A percentile compares a stretch with the other conserved stretches of the same genome.
Evolutionary conservation across 2,113 vertebrate species (phyloP).

Genomic region (Micronisus gabar): DNA sequence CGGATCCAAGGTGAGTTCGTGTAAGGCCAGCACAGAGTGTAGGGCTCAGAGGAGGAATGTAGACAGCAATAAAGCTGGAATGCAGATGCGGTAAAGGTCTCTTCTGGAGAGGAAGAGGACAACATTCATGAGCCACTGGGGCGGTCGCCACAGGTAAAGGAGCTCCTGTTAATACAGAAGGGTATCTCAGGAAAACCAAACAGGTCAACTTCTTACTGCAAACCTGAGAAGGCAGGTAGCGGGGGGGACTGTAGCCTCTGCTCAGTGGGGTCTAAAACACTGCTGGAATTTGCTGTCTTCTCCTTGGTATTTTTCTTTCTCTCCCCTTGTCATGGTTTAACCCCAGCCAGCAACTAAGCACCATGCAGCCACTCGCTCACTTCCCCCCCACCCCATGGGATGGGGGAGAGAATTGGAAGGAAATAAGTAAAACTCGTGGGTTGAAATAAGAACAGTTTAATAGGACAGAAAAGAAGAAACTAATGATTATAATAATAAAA

Average conservation of each 20-base stretch:
- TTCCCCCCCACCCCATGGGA: too few relatives aligned
- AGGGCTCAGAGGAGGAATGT: background rate
- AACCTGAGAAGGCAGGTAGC: background rate
- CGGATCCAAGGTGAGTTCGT: background rate
- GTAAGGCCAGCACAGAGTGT: background rate
- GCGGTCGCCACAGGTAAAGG: background rate
- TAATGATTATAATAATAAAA: too few relatives aligned
- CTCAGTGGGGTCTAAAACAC: background rate
- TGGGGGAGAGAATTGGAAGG: too few relatives aligned
- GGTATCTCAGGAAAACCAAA: background rate
- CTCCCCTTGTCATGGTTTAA: background rate
- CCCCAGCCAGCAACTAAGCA: too few relatives aligned
- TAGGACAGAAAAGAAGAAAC: too few relatives aligned
- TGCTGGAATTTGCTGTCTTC: background rate
- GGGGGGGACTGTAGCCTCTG: background rate
- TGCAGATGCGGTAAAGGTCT: background rate
- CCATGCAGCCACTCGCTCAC: accelerated
- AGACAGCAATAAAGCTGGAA: background rate
- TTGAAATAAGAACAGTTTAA: too few relatives aligned
- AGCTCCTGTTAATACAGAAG: background rate
- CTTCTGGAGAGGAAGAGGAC: background rate
- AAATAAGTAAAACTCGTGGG: too few relatives aligned
- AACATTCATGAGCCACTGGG: accelerated
- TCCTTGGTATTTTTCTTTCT: background rate
- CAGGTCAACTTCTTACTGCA: background rate